Evolutionary conservation across 2,113 vertebrate genomes (phyloP), one percentile per base, ranked within the genome.

Genomic region (Pomatorhinus ruficollis): DNA sequence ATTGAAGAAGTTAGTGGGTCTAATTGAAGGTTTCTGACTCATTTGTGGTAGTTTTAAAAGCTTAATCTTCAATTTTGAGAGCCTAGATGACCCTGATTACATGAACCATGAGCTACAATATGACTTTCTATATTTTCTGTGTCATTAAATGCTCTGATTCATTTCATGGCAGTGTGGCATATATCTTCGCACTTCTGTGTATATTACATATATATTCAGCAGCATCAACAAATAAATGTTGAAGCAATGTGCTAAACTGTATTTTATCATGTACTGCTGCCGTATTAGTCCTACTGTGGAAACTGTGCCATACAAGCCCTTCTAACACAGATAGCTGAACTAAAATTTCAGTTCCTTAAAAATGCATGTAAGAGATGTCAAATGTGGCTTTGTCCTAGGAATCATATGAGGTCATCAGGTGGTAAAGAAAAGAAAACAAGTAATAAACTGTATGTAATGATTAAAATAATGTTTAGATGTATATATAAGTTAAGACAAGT

Each of bases 21-120:
- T 94, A 97, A 92, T 77, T 95, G 85, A 95, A 93, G 78, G 54
- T 90, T 94, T 94, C 79, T 92, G 82, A 93, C 59, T 96, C 93
- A 85, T 95, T 91, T 95, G 89, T 72, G 53, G 53, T 49, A 14
- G 37, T 94, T 97, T 90, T 88, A 93, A 96, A 91, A 93, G 66
- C 87, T 85, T 95, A 91, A 94, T 97, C 91, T 80, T 92, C 79
- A 82, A 77, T 95, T 96, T 87, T 90, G 78, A 90, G 60, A 78
- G 78, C 24, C 85, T 88, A 47, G 70, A 91, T 96, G 59, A 91
- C 82, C 80, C 87, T 87, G 78, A 72, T 94, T 93, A 80, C 71
- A 80, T 83, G 87, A 97, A 94, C 93, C 35, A 2, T 86, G 79
- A 85, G 63, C 22, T 90, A 80, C 27, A 93, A 35, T 59, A 71